Evolutionary conservation across 2,888 invertebrate genomes (phyloP), one percentile per base, ranked within the genome.

Genomic region (Xestoiulus laeticollis): DNA sequence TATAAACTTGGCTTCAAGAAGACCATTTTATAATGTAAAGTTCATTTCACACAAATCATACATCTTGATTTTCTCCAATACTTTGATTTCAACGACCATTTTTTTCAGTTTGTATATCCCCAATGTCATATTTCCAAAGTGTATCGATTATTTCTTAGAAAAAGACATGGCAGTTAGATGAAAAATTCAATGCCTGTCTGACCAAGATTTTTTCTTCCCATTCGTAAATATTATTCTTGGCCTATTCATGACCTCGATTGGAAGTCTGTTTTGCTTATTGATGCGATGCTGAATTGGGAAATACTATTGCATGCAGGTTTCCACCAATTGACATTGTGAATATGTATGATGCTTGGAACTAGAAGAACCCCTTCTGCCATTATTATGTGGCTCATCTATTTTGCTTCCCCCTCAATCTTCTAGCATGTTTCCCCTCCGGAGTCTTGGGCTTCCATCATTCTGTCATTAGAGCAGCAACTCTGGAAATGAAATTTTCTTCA

Each of bases 401-500:
- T 16, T 84, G 38, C 84, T 84, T 84, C 84, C 43, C 43, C 33
- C 16, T 84, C 84, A 33, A 38, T 84, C 84, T 84, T 43, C 84
- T 84, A n/a, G 84, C 68, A 12, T 26, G 68, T 68, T 84, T 43
- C 33, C 43, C 84, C 43, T 84, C 43, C 84, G 84, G 84, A 84
- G 38, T 43, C 84, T 38, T 33, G 84, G 84, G 43, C 84, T 84
- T 84, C 84, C 48, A 86, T 86, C 86, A 86, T 86, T 86, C 86
- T 48, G 86, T 86, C 86, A 86, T 86, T 86, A 86, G 22, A 86
- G 86, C 48, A 86, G 86, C 86, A 86, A 86, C 44, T 86, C 86
- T 53, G 86, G 53, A 86, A 86, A 86, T 86, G 86, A 86, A 86
- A 86, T 86, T 86, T 86, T 86, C 44, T 86, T 86, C 86, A 30